phyloP scores from a whole-genome alignment of 2,797 vertebrate genomes.

The Muscicapa comitata region DNA sequence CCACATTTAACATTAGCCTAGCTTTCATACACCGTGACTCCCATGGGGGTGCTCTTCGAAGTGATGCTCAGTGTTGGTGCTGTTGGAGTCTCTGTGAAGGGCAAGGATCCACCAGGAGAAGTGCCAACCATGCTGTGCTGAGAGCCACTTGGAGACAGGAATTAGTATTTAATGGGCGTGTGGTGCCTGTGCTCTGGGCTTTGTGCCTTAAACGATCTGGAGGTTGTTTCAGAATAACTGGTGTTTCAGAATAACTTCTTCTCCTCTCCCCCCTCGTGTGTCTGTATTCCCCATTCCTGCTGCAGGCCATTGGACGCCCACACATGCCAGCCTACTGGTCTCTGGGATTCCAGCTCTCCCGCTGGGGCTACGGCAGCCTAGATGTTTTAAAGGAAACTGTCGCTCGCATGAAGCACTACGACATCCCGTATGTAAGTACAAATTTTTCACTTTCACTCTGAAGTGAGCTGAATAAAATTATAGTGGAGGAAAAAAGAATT shows the following conservation, averaged over 20 bases:
- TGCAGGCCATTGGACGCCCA: conserved; percentile 48
- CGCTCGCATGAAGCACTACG: neutral
- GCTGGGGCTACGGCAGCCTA: conserved; percentile 37
- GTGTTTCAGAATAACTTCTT: neutral
- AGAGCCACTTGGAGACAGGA: neutral
- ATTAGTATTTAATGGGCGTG: neutral
- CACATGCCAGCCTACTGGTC: conserved; percentile 67
- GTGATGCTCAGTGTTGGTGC: neutral
- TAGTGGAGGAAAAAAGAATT: neutral
- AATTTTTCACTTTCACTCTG: neutral
- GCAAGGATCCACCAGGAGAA: neutral
- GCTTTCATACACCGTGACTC: neutral
- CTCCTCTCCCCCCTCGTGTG: neutral
- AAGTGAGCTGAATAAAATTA: neutral
- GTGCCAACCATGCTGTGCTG: fast-evolving
- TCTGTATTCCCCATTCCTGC: neutral
- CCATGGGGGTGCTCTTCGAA: neutral
- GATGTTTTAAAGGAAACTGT: neutral
- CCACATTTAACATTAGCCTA: neutral
- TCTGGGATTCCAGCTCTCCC: conserved; percentile 62
- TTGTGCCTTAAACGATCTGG: neutral
- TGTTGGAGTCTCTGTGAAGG: neutral
- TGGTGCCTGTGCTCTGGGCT: neutral
- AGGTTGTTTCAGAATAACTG: neutral
- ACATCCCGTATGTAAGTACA: conserved; percentile 39